phyloP scores from a whole-genome alignment of 2,113 vertebrate genomes.

The Phylloscopus whistleri region DNA sequence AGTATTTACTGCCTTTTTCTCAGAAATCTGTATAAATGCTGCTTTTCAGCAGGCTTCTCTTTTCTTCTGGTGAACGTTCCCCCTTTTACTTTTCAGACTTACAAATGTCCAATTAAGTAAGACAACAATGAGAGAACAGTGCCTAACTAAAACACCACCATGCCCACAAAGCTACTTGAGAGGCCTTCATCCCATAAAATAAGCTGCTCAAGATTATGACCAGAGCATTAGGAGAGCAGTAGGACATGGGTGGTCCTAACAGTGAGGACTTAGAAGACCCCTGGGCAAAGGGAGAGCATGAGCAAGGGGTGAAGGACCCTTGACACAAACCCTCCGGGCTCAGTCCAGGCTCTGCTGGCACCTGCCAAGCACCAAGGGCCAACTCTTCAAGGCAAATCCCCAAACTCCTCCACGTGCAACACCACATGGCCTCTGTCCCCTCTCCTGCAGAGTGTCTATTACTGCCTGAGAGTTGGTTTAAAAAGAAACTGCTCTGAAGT shows the following conservation, averaged over 20 bases:
- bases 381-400: not conserved
- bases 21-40: not conserved
- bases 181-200: not conserved
- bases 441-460: not conserved
- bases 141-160: not conserved
- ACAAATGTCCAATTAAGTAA: not conserved
- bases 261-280: not conserved
- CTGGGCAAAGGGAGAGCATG: not conserved
- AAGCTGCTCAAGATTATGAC: not conserved
- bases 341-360: not conserved
- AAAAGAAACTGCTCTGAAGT: not conserved
- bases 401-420: not conserved
- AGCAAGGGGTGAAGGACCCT: not conserved
- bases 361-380: not conserved
- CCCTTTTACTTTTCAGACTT: not conserved
- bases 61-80: not conserved
- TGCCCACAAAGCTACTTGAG: not conserved
- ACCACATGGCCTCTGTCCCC: not conserved
- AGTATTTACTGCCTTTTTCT: constrained; percentile 47
- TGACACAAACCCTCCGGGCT: not conserved
- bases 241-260: not conserved
- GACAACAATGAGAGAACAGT: not conserved
- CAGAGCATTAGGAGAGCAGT: not conserved
- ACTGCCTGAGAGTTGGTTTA: not conserved
- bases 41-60: not conserved